Evolutionary conservation across 2,797 vertebrate species (phyloP).

Genomic region (Pseudomugil gertrudae): DNA sequence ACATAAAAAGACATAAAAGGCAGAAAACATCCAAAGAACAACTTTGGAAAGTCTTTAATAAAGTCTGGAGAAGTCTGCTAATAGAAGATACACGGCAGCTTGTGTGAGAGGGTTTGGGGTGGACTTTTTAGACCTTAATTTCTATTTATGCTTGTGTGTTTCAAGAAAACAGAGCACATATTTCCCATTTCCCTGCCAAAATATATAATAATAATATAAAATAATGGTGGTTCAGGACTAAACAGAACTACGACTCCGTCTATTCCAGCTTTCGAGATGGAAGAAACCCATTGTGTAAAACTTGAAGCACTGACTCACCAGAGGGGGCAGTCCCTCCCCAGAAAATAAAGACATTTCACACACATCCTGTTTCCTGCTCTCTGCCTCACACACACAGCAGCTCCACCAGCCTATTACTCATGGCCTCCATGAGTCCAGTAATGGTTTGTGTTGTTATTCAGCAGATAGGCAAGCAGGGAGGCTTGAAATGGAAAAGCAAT

Average conservation of each 20-base stretch:
- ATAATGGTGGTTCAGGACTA: no score
- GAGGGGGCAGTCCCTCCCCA: conserved; percentile 62
- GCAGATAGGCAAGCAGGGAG: conserved; percentile 29
- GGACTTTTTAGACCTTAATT: neutral
- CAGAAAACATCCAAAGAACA: no score
- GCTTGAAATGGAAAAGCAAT: conserved; percentile 57
- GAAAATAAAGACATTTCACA: conserved; percentile 16
- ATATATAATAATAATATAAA: no score
- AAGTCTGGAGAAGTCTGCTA: neutral
- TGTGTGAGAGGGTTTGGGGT: no score
- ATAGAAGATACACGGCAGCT: neutral
- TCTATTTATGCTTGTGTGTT: neutral
- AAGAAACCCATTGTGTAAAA: neutral
- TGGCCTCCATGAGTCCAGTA: conserved; percentile 16
- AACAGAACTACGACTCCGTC: neutral
- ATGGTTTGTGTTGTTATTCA: conserved; percentile 39
- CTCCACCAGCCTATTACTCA: conserved; percentile 25
- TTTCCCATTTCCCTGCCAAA: neutral
- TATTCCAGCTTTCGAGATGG: neutral
- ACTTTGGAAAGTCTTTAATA: no score
- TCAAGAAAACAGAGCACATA: neutral
- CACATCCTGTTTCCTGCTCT: no score
- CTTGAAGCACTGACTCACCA: conserved; percentile 45
- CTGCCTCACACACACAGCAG: neutral
- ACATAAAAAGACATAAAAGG: no score